Base-by-base conservation (phyloP, 2,888 invertebrate genomes). In the Elgonia sp. region DNA sequence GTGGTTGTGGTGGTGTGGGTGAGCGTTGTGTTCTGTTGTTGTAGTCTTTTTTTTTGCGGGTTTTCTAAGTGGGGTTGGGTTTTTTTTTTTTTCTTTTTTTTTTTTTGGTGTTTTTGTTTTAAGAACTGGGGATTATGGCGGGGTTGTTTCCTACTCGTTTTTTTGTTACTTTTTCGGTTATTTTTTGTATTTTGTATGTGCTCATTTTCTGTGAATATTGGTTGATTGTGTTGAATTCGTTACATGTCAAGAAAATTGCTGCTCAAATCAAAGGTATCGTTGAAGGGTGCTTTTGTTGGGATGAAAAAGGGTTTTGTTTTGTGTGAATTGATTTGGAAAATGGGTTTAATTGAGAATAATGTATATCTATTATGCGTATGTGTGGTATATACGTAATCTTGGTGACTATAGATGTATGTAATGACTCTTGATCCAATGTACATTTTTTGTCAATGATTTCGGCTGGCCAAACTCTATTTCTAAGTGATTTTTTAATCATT, bases 41-140 rank as follows among this genome's bases (percentile, higher is more conserved):
- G n/a, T n/a, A n/a, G n/a, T n/a, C n/a, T n/a, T n/a, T 84, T 84
- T 50, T 62, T 65, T 21, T 29, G 18, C 63, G 55, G 40, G 14
- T 73, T 62, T 72, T 50, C 50, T 37, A 10, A 50, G 46, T 39
- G 70, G 14, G 12, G 42, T 18, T 7, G 14, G 60, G 46, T 46
- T 55, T 73, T 57, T 46, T 46, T 7, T 46, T 46, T 46, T n/a
- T n/a, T n/a, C n/a, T n/a, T n/a, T n/a, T n/a, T n/a, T n/a, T n/a
- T n/a, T n/a, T 42, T 7, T 42, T 42, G 42, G 42, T 42, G 10
- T 14, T 10, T 12, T 14, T 2, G 46, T 46, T 46, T 12, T 2
- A 46, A 10, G 46, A 14, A 46, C 12, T 10, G 1, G 4, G 18
- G 37, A 21, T 46, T 39, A 21, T 50, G 29, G 9, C 50, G 16